Evolutionary conservation across 2,888 invertebrate species (phyloP), one percentile per base, ranked within the genome.

Genomic region (Drosophila limbata): DNA sequence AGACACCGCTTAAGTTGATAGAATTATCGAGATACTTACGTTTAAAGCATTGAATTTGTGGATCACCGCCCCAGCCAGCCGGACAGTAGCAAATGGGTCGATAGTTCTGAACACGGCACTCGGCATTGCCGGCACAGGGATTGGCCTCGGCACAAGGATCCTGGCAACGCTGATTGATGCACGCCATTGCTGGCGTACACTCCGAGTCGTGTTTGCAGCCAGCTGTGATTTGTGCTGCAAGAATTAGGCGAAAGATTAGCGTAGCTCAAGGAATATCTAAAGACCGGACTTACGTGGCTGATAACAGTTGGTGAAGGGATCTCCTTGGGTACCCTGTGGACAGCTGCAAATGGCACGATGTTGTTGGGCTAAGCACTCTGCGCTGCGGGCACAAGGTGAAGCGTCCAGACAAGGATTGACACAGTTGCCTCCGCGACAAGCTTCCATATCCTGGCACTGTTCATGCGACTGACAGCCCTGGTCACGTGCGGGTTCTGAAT

Each of bases 31-130:
- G 10, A 2, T 13, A 93, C 95, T 95, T 94, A 97, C 97, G 97
- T 94, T 95, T 96, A 91, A 96, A 97, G 90, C 98, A 98, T 74
- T 95, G 94, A 21, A 95, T 93, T 92, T 97, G 95, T 35, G 98
- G 97, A 92, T 98, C 96, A 70, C 98, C 98, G 56, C 96, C 97
- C 93, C 96, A 97, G 73, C 96, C 96, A 52, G 95, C 94, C 17
- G 96, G 96, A 91, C 98, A 98, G 87, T 94, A 94, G 92, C 98
- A 98, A 19, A 95, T 95, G 4, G 97, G 97, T 77, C 97, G 95
- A 90, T 97, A 97, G 80, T 95, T 94, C 47, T 94, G 93, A 0
- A 96, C 95, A 17, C 95, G 94, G 88, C 98, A 98, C 75, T 96
- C 94, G 0, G 98, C 97, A 72, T 96, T 95, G 10, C 94, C 93